Evolutionary conservation across 2,113 vertebrate genomes (phyloP).

Genomic region (Indicator maculatus): DNA sequence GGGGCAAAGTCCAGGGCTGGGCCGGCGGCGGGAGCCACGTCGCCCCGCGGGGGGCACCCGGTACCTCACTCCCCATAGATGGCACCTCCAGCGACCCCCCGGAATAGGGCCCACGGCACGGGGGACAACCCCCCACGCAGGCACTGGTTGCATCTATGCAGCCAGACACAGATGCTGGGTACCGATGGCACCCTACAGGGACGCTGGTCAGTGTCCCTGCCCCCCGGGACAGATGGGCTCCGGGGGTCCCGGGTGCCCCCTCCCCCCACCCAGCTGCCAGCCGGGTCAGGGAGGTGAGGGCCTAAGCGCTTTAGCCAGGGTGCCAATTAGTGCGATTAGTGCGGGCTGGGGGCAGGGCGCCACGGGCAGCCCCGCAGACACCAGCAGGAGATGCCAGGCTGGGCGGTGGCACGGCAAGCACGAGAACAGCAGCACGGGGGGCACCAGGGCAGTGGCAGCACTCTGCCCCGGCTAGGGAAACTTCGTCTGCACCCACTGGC

Average conservation of each 20-base stretch:
- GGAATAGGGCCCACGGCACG: neutral
- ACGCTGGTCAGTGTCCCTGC: neutral
- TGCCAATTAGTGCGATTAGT: slow-evolving; percentile 59
- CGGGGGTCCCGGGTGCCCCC: neutral
- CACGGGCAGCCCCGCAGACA: neutral
- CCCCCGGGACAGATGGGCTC: slow-evolving; percentile 48
- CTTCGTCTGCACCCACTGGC: neutral
- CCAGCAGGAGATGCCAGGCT: neutral
- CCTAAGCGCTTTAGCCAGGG: slow-evolving; percentile 68
- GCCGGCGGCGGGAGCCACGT: neutral
- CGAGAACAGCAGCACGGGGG: neutral
- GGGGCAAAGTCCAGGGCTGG: slow-evolving; percentile 59
- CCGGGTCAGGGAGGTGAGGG: slow-evolving; percentile 40
- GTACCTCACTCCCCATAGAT: neutral
- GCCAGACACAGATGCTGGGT: fast-evolving
- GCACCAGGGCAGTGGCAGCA: neutral
- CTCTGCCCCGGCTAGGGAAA: neutral
- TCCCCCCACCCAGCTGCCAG: slow-evolving; percentile 47
- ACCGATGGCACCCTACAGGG: fast-evolving
- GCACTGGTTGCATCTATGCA: fast-evolving
- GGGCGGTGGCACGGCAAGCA: neutral
- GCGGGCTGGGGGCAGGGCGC: neutral
- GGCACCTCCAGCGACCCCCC: neutral
- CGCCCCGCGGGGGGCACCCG: neutral
- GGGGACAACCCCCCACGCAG: neutral